Evolutionary conservation across 1,140 invertebrate species (phyloP).

Genomic region (Caenorhabditis briggsae): DNA sequence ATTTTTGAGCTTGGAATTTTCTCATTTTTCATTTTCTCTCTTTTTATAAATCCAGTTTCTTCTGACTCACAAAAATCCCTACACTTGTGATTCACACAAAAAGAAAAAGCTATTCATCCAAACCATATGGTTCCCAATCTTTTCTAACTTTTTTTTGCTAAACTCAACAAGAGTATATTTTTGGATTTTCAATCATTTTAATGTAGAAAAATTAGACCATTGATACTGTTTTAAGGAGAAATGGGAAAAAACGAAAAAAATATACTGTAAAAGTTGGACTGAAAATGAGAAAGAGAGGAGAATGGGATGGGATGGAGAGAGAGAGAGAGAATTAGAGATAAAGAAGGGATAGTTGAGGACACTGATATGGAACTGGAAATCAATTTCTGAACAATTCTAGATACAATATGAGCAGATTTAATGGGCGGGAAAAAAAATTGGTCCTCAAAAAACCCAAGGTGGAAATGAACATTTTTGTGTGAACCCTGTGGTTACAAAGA

Average conservation of each 20-base stretch:
- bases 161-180: no score
- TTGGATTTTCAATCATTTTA: no score
- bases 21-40: no score
- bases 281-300: background rate
- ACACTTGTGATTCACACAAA: no score
- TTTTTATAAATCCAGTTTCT: no score
- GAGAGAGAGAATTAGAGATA: background rate
- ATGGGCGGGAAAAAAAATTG: background rate
- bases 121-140: no score
- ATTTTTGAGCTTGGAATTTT: no score
- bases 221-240: no score
- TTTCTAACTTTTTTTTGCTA: no score
- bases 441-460: background rate
- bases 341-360: background rate
- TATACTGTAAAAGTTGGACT: conserved; percentile 25
- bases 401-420: background rate
- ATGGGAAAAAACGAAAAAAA: background rate
- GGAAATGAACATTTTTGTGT: conserved; percentile 9
- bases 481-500: conserved; percentile 23
- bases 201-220: no score
- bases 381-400: background rate
- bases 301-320: background rate
- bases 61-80: no score
- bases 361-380: conserved; percentile 44
- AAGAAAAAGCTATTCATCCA: no score